Conservation (phyloP, 2,113 vertebrate genomes). For the Rhineura floridana region DNA sequence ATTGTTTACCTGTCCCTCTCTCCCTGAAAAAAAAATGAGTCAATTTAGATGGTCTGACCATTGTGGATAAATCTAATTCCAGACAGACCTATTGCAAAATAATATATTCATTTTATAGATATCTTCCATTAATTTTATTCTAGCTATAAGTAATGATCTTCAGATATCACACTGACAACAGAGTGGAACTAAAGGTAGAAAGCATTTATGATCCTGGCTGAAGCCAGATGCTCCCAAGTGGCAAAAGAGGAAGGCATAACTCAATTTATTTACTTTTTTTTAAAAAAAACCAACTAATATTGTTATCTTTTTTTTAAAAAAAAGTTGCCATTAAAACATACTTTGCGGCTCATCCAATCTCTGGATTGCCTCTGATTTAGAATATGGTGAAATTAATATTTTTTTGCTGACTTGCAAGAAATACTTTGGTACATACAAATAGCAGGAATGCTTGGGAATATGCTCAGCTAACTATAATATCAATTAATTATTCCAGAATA, state of each 20-base stretch:
- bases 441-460: not conserved
- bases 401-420: slow-evolving; percentile 45
- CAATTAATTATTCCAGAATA: not conserved
- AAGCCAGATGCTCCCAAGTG: slow-evolving; percentile 20
- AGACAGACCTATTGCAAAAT: not conserved
- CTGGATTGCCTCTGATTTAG: slow-evolving; percentile 55
- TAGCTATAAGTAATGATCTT: slow-evolving; percentile 48
- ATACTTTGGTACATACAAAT: slow-evolving; percentile 1
- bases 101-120: slow-evolving; percentile 15
- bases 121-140: slow-evolving; percentile 53
- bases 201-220: not conserved
- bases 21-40: slow-evolving; percentile 4
- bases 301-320: slow-evolving; percentile 52
- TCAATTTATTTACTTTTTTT: slow-evolving; percentile 47
- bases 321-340: slow-evolving; percentile 48
- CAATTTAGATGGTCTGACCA: slow-evolving; percentile 28
- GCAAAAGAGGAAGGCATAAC: slow-evolving; percentile 38
- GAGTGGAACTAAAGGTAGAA: slow-evolving; percentile 50
- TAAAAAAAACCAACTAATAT: slow-evolving; percentile 11
- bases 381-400: slow-evolving; percentile 65
- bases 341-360: slow-evolving; percentile 44
- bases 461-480: not conserved
- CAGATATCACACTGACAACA: not conserved
- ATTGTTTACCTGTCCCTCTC: not conserved
- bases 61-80: slow-evolving; percentile 45